Evolutionary conservation across 2,797 vertebrate species (phyloP), one percentile per base, ranked within the genome.

Genomic region (Typhlichthys subterraneus): DNA sequence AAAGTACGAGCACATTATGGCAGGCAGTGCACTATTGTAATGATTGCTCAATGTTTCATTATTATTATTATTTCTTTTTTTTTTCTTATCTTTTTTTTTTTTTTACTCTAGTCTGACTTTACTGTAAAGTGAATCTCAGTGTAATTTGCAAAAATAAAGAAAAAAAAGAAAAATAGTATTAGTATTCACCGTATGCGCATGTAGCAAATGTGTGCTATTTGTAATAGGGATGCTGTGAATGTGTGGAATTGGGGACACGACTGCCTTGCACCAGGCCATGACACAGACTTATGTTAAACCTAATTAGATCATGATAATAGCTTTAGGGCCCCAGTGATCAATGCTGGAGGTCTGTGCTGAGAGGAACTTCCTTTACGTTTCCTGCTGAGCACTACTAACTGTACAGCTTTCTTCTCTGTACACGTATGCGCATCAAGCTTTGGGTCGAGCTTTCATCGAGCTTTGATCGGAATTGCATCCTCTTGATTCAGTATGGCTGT

Each of bases 261-360:
- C 84, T 87, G 89, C 88, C 88, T 91, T 89, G 91, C 89, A 92
- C 89, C 88, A 82, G 90, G 89, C 88, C 89, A 77, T 90, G 91
- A 92, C 92, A 92, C 86, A 91, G 91, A 91, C 91, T 92, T 89
- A 92, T 91, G 90, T 90, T 94, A 89, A 92, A 92, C 81, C 91
- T 93, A 93, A 93, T 92, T 92, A 91, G 91, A 93, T 92, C 91
- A 91, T 88, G 86, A 89, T 92, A 93, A 93, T 93, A 93, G 91
- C 92, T 93, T 93, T 90, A 92, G 90, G 91, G 89, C 92, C 91
- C 87, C 76, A 87, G 89, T 91, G 92, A 93, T 92, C 90, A 90
- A 92, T 93, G 90, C 87, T 78, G 82, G 79, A 86, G 87, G 88
- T 88, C 88, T 88, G 74, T 86, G 23, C 23, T 80, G 87, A 90